Base-by-base conservation (phyloP, 2,888 invertebrate species). In the Erebia epiphron region DNA sequence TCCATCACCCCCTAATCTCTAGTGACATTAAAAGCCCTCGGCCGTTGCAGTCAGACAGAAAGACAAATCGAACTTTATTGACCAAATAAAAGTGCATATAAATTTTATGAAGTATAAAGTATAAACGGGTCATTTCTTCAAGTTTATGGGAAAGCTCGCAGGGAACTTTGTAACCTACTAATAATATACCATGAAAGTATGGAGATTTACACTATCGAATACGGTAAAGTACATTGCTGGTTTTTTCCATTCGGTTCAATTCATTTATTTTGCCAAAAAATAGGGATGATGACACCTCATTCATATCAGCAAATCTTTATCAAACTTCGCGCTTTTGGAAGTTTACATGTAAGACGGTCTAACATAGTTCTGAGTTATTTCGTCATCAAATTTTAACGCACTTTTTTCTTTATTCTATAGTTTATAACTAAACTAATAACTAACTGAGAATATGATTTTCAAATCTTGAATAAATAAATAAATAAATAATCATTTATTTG, bases 71-170 rank as follows among this genome's bases (percentile, higher is more conserved):
- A 90, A 89, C 81, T 91, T 92, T 92, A 91, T 90, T 84, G 88
- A 83, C 78, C 84, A 77, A 87, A 91, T 91, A 90, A 92, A 91
- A 91, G 83, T 91, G 91, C 89, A 91, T 91, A 91, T 92, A 91
- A 91, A 92, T 85, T 91, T 92, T 92, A 92, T 92, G 91, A 87
- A 86, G 91, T 90, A 91, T 91, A 89, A 87, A 86, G 90, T 90
- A 91, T 91, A 89, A 92, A 91, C 86, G 88, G 81, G 82, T 81
- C 86, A 86, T 90, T 87, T 88, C 86, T 84, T 78, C 81, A 81
- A 87, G 83, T 91, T 92, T 91, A 92, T 91, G 90, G 79, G 83
- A 83, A 82, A 85, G 84, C 84, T 87, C 80, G 81, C 79, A 80
- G 88, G 88, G 89, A 87, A 82, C 82, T 80, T 77, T 82, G 83